Percentiles rank a stretch among this genome's conserved stretches.
These are phyloP conservation scores for Nothocercus nigrocapillus DNA, from an alignment of 2,113 vertebrate genomes.

Conservation along the genomic window DNA sequence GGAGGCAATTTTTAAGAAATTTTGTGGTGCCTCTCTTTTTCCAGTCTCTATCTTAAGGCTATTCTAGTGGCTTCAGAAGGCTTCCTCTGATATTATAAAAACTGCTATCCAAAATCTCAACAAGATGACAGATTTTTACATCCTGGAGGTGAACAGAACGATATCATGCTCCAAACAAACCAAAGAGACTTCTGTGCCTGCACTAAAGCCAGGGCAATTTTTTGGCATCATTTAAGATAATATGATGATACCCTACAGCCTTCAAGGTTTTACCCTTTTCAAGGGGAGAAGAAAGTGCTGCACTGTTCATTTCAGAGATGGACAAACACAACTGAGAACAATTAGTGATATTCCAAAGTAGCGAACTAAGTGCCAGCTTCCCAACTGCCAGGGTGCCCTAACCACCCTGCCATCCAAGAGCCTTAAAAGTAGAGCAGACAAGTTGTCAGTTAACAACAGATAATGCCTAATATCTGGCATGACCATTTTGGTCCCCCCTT, in stretches of 20 bases:
- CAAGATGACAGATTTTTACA: not conserved
- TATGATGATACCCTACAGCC: not conserved
- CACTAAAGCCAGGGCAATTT: not conserved
- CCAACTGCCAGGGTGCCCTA: not conserved
- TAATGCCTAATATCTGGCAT: not conserved
- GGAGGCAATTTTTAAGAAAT: not conserved
- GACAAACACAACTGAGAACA: not conserved
- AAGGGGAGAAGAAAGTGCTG: not conserved
- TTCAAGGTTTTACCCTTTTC: not conserved
- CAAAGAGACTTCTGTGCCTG: fast-evolving
- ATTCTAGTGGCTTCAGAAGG: not conserved
- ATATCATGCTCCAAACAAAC: not conserved
- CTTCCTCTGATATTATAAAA: not conserved
- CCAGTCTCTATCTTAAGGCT: not conserved
- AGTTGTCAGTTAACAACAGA: not conserved
- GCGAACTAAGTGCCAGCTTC: not conserved
- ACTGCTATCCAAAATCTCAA: not conserved
- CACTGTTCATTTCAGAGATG: not conserved
- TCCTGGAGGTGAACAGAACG: not conserved
- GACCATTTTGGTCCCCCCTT: not conserved
- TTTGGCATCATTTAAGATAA: not conserved
- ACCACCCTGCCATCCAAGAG: not conserved
- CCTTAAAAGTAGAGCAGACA: not conserved
- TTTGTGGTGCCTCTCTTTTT: not conserved
- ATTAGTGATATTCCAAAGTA: not conserved